Conservation (phyloP, 2,888 invertebrate species). For the Anorthoa munda region DNA sequence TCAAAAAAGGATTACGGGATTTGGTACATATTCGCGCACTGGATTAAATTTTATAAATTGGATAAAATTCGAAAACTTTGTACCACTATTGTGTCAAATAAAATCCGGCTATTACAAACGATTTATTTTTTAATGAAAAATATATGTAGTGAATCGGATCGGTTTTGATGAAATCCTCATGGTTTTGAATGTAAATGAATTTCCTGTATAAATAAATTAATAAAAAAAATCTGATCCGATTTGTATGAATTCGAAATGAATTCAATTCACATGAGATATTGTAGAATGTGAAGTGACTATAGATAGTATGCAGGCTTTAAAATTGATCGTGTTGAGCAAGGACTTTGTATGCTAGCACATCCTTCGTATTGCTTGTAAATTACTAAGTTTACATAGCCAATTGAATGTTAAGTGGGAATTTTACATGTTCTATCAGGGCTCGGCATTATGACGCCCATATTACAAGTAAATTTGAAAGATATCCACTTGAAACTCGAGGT, state of each 20-base stretch:
- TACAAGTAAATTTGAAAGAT: too few relatives aligned
- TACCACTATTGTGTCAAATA: slow-evolving; percentile 39
- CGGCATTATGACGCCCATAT: background rate
- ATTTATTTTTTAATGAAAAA: slow-evolving; percentile 30
- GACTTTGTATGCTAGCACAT: background rate
- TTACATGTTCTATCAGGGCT: background rate
- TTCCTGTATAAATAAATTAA: slow-evolving; percentile 18
- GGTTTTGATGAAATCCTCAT: slow-evolving; percentile 38
- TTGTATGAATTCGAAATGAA: slow-evolving; percentile 31
- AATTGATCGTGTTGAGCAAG: slow-evolving; percentile 7
- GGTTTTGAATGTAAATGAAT: slow-evolving; percentile 37
- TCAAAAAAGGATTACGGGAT: slow-evolving; percentile 34
- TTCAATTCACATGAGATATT: slow-evolving; percentile 18
- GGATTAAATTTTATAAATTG: slow-evolving; percentile 51
- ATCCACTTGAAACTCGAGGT: too few relatives aligned
- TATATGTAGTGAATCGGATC: slow-evolving; percentile 1
- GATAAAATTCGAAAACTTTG: slow-evolving; percentile 23
- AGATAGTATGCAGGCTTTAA: slow-evolving; percentile 1
- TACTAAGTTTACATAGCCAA: slow-evolving; percentile 18
- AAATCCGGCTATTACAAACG: slow-evolving; percentile 26
- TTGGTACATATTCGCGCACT: slow-evolving; percentile 15
- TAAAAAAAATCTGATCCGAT: slow-evolving; percentile 21
- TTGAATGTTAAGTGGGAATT: slow-evolving; percentile 6
- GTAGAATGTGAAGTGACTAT: slow-evolving; percentile 4
- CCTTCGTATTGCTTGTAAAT: slow-evolving; percentile 28